Percentiles rank a stretch among this genome's conserved stretches.
phyloP scores from a whole-genome alignment of 1,140 invertebrate genomes.

The Pemphigus obesinymphae region DNA sequence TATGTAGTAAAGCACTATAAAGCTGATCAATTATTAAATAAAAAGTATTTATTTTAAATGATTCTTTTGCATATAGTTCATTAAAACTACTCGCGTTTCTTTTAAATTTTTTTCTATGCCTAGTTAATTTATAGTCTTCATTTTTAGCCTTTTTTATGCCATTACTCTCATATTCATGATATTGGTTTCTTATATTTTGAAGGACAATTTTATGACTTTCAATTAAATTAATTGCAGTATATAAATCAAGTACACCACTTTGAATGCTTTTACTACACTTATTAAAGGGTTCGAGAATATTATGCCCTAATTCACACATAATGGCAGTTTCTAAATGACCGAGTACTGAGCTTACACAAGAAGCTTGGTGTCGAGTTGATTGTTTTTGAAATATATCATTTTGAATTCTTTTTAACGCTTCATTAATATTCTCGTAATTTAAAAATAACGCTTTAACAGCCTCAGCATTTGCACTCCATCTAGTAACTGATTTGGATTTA shows the following conservation, averaged over 20 bases:
- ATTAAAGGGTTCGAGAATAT: conserved; percentile 35
- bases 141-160: not conserved
- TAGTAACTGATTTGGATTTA: not conserved
- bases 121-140: not conserved
- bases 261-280: not conserved
- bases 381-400: conserved; percentile 27
- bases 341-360: not conserved
- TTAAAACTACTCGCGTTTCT: not conserved
- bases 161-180: not conserved
- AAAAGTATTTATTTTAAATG: conserved; percentile 2
- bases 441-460: not conserved
- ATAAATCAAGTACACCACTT: not conserved
- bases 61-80: not conserved
- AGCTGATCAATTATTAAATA: not conserved
- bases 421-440: conserved; percentile 12
- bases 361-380: conserved; percentile 4
- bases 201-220: not conserved
- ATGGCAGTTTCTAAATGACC: not conserved
- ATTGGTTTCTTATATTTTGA: not conserved
- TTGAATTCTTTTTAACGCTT: conserved; percentile 24
- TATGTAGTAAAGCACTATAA: not conserved
- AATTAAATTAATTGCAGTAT: not conserved
- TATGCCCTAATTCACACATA: conserved; percentile 2
- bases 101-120: not conserved
- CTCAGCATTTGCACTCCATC: not conserved